Evolutionary conservation across 2,888 invertebrate genomes (phyloP).

Genomic region (Hirtodrosophila duncani): DNA sequence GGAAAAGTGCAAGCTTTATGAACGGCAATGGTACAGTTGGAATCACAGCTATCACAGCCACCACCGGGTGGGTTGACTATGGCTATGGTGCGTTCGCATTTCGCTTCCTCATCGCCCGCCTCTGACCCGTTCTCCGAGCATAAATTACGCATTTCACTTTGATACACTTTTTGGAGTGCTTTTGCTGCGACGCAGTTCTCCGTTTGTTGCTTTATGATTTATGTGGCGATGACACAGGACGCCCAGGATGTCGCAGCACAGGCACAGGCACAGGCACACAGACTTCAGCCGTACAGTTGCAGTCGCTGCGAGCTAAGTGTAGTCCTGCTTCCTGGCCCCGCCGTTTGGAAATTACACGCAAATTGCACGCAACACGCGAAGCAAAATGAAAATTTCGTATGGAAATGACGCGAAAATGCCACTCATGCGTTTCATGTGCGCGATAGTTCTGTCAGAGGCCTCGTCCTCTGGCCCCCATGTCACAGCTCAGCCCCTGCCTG

Average conservation of each 20-base stretch:
- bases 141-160: constrained; percentile 66
- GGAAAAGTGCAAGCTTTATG: constrained; percentile 51
- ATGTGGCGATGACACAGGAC: constrained; percentile 66
- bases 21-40: constrained; percentile 15
- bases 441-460: constrained; percentile 54
- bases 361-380: constrained; percentile 71
- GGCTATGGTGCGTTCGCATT: constrained; percentile 11
- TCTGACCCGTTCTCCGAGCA: constrained; percentile 57
- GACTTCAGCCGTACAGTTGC: constrained; percentile 45
- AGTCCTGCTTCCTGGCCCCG: constrained; percentile 77
- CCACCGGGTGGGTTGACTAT: constrained; percentile 33
- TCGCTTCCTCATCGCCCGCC: constrained; percentile 1
- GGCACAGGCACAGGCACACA: constrained; percentile 12
- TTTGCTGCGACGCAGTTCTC: constrained; percentile 60
- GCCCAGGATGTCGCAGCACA: constrained; percentile 18
- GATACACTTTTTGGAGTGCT: constrained; percentile 5
- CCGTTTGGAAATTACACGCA: constrained; percentile 61
- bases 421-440: constrained; percentile 51
- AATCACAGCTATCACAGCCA: constrained; percentile 46
- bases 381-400: constrained; percentile 43
- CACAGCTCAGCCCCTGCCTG: too few relatives aligned
- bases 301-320: too few relatives aligned
- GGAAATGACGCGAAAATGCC: constrained; percentile 64
- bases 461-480: too few relatives aligned
- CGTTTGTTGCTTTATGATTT: constrained; percentile 68